Evolutionary conservation across 2,113 vertebrate genomes (phyloP), one percentile per base, ranked within the genome.

Genomic region (Ictalurus punctatus): DNA sequence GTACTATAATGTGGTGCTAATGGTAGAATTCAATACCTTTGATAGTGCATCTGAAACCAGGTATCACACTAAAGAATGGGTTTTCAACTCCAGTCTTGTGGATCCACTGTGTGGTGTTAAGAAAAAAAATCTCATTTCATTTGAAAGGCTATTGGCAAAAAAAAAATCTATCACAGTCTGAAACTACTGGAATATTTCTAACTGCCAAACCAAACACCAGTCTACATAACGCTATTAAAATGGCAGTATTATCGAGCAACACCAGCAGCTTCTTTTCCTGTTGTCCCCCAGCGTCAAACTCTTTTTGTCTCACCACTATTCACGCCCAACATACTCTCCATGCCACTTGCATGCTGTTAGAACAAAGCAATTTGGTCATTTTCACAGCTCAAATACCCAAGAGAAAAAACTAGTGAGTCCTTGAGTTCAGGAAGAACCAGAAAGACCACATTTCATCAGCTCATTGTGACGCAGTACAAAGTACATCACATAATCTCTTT

Each of bases 401-500:
- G 23, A 76, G 34, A n/a, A 59, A 86, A 76, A 34, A 2, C 25
- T 1, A 16, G 5, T 7, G 13, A 34, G 19, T 30, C 27, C 6
- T 8, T 30, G 48, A 54, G 27, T 30, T 1, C 78, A 2, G 27
- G 52, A 81, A 73, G 23, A 71, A 85, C 52, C 44, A 73, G 52
- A 56, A 71, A 23, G 5, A 54, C 10, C 21, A 34, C 52, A 16
- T 58, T 86, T 58, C 19, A 74, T 54, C 48, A 58, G 9, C 21
- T 74, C 58, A 56, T 19, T 54, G 44, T 86, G 40, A 73, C 0
- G 21, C 67, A 86, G 25, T 9, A 71, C 65, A 23, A n/a, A 56
- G 27, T 19, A 81, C 79, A 80, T 84, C 63, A 48, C 37, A 52
- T 54, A n/a, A 67, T 84, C 40, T 48, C 25, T 85, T 85, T 85